These are phyloP conservation scores for Gastrophysa polygoni DNA, from an alignment of 2,888 invertebrate species.

Conservation along the genomic window DNA sequence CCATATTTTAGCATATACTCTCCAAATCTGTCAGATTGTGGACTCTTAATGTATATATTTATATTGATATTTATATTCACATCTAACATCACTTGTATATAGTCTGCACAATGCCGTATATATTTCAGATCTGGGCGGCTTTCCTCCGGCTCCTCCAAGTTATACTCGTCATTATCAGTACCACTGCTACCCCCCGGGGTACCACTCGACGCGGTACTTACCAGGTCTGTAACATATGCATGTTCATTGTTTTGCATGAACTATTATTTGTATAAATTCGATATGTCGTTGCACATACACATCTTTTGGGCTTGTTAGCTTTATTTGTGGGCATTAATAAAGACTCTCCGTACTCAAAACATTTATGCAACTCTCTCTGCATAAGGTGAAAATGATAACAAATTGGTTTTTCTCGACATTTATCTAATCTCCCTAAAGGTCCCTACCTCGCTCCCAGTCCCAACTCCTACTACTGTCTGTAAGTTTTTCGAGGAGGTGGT, in stretches of 20 bases:
- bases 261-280: slow-evolving; percentile 14
- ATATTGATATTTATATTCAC: not conserved
- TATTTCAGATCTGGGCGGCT: slow-evolving; percentile 68
- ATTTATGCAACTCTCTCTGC: too few species aligned
- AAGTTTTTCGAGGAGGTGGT: too few species aligned
- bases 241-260: slow-evolving; percentile 37
- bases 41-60: too few species aligned
- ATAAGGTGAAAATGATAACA: too few species aligned
- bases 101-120: slow-evolving; percentile 41
- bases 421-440: too few species aligned
- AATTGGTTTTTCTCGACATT: too few species aligned
- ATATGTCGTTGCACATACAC: slow-evolving; percentile 13
- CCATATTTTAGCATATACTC: too few species aligned
- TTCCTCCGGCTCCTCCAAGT: slow-evolving; percentile 63
- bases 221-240: slow-evolving; percentile 54
- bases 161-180: slow-evolving; percentile 68
- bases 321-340: too few species aligned
- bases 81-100: slow-evolving; percentile 33
- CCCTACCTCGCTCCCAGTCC: too few species aligned
- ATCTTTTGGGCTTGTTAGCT: not conserved
- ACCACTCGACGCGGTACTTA: slow-evolving; percentile 53
- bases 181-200: slow-evolving; percentile 62
- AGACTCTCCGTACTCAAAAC: too few species aligned
- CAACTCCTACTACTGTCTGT: too few species aligned
- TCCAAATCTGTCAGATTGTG: too few species aligned